Evolutionary conservation across 2,113 vertebrate genomes (phyloP), one percentile per base, ranked within the genome.

Genomic region (Sylvicapra grimmia): DNA sequence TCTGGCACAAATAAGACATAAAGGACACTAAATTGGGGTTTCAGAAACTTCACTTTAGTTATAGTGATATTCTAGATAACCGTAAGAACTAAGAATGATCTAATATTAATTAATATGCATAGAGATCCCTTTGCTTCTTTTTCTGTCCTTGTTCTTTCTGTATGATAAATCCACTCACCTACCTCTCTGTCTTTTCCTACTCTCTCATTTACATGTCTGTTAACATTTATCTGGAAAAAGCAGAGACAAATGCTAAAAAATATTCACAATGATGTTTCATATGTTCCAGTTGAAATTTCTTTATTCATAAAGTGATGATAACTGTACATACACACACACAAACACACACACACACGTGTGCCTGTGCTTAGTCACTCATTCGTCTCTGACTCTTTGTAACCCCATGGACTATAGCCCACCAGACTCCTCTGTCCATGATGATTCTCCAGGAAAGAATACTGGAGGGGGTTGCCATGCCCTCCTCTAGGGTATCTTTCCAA

Each of bases 101-200:
- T 40, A n/a, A 86, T 15, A 85, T 65, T 77, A 65, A 16, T 15
- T 40, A 47, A 61, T 10, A 44, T 82, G 29, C 65, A 3, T 61
- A n/a, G n/a, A n/a, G 10, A 16, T 47, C 13, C 51, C 12, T 40
- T 2, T 40, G 79, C 4, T 40, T 82, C 11, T 72, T 2, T 51
- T 92, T 29, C 27, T 68, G 10, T 29, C 15, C 1, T 49, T 0
- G 8, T 25, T 65, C 8, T 93, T 7, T 85, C 12, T 33, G 5
- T 19, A 1, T 13, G 31, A 47, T 11, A 11, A 1, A 40, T 27
- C 5, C 29, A 47, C 16, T 89, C 18, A 21, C 29, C 15, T n/a
- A 6, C 4, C 29, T 15, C n/a, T 21, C 4, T 36, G 7, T 4
- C 21, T 8, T 13, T 12, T 6, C 77, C 59, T n/a, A 27, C 3